phyloP scores from a whole-genome alignment of 1,140 invertebrate genomes.

The Caenorhabditis remanei region DNA sequence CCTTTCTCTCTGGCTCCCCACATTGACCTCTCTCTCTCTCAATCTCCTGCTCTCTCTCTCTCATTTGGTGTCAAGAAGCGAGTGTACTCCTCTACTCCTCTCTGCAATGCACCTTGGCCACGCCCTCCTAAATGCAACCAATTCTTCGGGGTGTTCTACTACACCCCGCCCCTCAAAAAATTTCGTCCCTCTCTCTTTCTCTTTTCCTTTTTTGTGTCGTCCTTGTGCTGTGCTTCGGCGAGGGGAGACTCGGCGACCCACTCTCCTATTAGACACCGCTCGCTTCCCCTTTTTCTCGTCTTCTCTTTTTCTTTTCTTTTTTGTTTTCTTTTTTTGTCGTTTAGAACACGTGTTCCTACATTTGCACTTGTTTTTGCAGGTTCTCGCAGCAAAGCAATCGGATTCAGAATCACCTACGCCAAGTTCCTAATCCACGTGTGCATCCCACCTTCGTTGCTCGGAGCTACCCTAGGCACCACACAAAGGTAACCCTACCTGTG shows the following conservation, averaged over 20 bases:
- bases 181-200: neutral
- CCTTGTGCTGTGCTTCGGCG: neutral
- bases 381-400: neutral
- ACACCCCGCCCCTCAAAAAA: neutral
- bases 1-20: neutral
- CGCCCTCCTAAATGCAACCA: neutral
- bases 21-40: no score
- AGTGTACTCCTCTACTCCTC: neutral
- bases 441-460: no score
- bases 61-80: conserved; percentile 4
- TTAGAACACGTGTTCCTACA: neutral
- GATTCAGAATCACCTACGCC: no score
- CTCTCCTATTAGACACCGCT: neutral
- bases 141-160: neutral
- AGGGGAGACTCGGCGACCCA: no score
- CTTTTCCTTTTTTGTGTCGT: neutral
- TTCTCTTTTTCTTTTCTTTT: conserved; percentile 5
- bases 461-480: no score
- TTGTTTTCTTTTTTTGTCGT: neutral
- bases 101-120: neutral
- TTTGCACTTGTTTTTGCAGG: neutral
- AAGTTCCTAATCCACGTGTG: no score
- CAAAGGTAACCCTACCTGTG: no score
- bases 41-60: neutral
- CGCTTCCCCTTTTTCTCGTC: neutral